Percentiles rank a stretch among this genome's conserved stretches.
Conservation (phyloP, 2,888 invertebrate genomes). For the Cephalotes varians region DNA sequence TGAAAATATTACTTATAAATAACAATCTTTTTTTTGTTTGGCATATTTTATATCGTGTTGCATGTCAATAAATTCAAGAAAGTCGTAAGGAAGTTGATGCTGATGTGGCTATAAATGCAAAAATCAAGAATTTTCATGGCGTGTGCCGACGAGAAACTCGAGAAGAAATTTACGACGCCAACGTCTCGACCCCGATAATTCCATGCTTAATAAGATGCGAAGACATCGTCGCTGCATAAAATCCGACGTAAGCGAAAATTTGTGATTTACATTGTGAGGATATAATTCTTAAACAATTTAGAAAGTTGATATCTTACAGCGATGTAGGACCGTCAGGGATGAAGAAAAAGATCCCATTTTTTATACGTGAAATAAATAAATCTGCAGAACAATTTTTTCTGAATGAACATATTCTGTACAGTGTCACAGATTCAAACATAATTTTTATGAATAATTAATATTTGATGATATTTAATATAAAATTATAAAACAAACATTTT, state of each 20-base stretch:
- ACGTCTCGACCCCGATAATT: conserved; percentile 28
- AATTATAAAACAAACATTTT: neutral
- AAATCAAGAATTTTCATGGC: conserved; percentile 19
- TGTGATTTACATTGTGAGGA: conserved; percentile 30
- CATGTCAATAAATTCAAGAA: conserved; percentile 20
- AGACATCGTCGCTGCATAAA: neutral
- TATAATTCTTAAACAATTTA: conserved; percentile 22
- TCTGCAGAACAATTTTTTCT: neutral
- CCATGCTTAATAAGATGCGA: conserved; percentile 17
- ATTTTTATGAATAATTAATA: conserved; percentile 2
- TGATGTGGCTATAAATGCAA: conserved; percentile 23
- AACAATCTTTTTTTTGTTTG: neutral
- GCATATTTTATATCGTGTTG: neutral
- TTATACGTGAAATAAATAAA: neutral
- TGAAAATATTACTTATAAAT: neutral
- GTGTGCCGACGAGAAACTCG: conserved; percentile 24
- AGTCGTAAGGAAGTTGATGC: neutral
- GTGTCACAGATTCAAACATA: neutral
- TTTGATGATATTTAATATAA: neutral
- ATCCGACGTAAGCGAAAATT: conserved; percentile 37
- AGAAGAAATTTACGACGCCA: conserved; percentile 25
- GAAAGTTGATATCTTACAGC: conserved; percentile 14
- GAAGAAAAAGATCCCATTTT: neutral
- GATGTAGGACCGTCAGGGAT: neutral
- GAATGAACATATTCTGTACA: neutral